These are phyloP conservation scores for Rousettus madagascariensis DNA, from an alignment of 2,797 vertebrate genomes.

Conservation along the genomic window DNA sequence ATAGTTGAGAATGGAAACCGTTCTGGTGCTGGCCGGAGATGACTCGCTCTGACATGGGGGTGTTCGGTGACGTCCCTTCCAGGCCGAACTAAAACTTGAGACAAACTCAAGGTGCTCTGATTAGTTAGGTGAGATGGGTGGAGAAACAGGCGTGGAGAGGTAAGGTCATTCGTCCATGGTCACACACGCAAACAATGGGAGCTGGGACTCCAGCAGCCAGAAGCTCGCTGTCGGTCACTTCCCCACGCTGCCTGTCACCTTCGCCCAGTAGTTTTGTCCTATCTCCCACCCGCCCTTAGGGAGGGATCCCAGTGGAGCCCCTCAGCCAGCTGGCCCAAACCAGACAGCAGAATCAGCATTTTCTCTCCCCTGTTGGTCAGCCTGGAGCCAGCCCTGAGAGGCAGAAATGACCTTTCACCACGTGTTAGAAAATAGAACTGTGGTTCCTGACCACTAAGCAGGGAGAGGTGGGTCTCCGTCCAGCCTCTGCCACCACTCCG, in stretches of 20 bases:
- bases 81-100: background rate
- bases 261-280: background rate
- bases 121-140: background rate
- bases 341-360: background rate
- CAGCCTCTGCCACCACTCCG: background rate
- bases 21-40: background rate
- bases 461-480: background rate
- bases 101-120: background rate
- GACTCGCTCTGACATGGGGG: background rate
- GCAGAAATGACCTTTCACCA: background rate
- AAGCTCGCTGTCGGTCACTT: accelerated
- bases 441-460: background rate
- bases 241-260: background rate
- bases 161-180: background rate
- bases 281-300: accelerated
- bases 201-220: background rate
- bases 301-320: background rate
- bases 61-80: background rate
- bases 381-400: background rate
- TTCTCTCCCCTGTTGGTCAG: background rate
- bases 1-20: background rate
- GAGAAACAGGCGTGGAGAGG: background rate
- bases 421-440: background rate
- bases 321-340: background rate
- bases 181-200: background rate